phyloP scores from a whole-genome alignment of 2,113 vertebrate genomes.

The Axis porcinus region DNA sequence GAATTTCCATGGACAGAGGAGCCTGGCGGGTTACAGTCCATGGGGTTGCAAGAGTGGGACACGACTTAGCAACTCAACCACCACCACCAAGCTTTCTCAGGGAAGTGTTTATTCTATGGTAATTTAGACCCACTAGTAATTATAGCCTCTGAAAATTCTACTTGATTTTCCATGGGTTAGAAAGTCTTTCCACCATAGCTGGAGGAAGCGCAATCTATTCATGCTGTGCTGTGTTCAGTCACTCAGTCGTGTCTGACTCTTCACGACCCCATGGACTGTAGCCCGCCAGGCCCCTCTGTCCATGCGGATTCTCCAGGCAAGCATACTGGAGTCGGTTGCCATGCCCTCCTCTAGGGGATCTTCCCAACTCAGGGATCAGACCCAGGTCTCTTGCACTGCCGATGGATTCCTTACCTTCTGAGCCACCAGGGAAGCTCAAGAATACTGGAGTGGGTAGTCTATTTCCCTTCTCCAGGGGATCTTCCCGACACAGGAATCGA shows the following conservation, averaged over 20 bases:
- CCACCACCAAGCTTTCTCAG: not conserved
- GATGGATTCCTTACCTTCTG: not conserved
- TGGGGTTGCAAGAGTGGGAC: not conserved
- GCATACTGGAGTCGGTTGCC: not conserved
- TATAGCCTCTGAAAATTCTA: not conserved
- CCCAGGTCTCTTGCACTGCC: not conserved
- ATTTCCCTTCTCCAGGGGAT: not conserved
- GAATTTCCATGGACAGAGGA: not conserved
- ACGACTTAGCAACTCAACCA: not conserved
- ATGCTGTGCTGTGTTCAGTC: not conserved
- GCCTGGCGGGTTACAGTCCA: not conserved
- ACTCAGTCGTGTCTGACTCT: not conserved
- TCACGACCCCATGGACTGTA: fast-evolving
- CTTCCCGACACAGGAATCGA: not conserved
- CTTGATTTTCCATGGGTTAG: not conserved
- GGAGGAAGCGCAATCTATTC: not conserved
- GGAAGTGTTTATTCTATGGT: not conserved
- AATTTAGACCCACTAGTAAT: not conserved
- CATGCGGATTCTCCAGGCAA: not conserved
- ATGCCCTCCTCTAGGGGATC: not conserved
- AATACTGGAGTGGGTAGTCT: not conserved
- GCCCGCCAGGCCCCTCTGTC: not conserved
- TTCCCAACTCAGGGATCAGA: not conserved
- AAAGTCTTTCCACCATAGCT: not conserved
- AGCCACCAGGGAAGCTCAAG: not conserved